Percentiles rank a stretch among this genome's conserved stretches.
Evolutionary conservation across 2,888 invertebrate genomes (phyloP).

Genomic region (Ophioninae sp.): DNA sequence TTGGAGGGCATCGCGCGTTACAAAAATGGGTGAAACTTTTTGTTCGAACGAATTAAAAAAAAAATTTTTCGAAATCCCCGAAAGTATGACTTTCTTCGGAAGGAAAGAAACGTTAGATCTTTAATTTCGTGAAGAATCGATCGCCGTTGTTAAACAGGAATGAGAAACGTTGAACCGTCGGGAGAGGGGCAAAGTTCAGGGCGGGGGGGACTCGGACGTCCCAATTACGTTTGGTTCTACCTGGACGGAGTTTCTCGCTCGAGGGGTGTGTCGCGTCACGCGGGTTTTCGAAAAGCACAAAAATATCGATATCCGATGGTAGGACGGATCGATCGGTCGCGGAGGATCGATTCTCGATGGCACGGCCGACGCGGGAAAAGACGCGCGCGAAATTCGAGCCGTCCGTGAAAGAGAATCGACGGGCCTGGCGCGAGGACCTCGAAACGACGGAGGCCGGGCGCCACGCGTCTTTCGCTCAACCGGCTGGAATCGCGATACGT

Average conservation of each 20-base stretch:
- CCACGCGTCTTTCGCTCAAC: conserved; percentile 52
- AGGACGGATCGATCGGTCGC: conserved; percentile 74
- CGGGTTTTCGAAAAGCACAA: conserved; percentile 13
- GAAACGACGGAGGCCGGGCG: conserved; percentile 55
- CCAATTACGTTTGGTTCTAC: background rate
- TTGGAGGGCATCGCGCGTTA: too few species aligned
- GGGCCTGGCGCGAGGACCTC: conserved; percentile 58
- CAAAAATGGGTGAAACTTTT: too few species aligned
- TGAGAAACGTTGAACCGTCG: too few species aligned
- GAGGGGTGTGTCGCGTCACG: background rate
- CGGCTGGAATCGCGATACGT: conserved; percentile 47
- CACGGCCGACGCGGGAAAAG: conserved; percentile 3
- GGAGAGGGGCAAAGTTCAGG: too few species aligned
- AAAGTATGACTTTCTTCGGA: too few species aligned
- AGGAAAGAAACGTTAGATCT: too few species aligned
- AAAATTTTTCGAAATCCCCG: too few species aligned
- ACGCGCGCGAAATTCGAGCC: conserved; percentile 11
- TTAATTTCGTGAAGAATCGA: too few species aligned
- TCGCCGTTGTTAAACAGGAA: too few species aligned
- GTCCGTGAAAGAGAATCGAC: conserved; percentile 28
- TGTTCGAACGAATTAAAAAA: too few species aligned
- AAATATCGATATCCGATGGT: conserved; percentile 61
- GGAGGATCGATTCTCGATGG: conserved; percentile 60
- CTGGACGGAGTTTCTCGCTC: background rate
- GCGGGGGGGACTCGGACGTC: too few species aligned